Percentiles rank a stretch among this genome's conserved stretches.
These are phyloP conservation scores for Lacerta viridis DNA, from an alignment of 2,797 vertebrate species.

Conservation along the genomic window DNA sequence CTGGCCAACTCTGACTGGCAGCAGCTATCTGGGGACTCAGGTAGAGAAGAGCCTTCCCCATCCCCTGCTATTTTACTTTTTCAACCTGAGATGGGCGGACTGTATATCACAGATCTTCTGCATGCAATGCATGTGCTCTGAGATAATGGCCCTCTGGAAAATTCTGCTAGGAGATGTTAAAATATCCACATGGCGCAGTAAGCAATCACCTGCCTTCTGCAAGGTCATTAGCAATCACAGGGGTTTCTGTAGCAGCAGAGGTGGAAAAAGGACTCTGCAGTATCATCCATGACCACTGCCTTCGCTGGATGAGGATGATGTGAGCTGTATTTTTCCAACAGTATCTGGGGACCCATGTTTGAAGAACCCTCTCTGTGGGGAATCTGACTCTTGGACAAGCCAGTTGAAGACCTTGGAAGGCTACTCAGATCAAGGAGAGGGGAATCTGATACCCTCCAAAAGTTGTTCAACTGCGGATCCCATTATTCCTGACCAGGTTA, in stretches of 20 bases:
- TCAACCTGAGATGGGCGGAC: not conserved
- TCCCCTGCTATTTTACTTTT: not conserved
- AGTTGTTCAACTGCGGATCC: no score
- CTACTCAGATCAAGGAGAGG: no score
- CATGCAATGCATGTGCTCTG: not conserved
- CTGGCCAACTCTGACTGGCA: not conserved
- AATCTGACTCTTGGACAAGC: not conserved
- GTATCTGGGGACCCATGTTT: no score
- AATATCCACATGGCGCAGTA: not conserved
- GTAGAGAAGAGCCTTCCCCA: not conserved
- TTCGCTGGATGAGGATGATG: no score
- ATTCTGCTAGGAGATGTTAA: not conserved
- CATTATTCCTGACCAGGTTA: no score
- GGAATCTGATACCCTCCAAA: no score
- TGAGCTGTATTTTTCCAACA: no score
- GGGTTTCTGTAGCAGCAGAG: not conserved
- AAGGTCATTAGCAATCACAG: not conserved
- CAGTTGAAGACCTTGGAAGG: not conserved
- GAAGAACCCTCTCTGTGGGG: no score
- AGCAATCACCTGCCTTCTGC: not conserved
- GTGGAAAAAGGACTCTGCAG: no score
- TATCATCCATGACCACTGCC: no score
- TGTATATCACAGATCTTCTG: not conserved
- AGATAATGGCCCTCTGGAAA: not conserved
- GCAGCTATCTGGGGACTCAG: no score